Evolutionary conservation across 2,797 vertebrate genomes (phyloP).

Genomic region (Xenops minutus): DNA sequence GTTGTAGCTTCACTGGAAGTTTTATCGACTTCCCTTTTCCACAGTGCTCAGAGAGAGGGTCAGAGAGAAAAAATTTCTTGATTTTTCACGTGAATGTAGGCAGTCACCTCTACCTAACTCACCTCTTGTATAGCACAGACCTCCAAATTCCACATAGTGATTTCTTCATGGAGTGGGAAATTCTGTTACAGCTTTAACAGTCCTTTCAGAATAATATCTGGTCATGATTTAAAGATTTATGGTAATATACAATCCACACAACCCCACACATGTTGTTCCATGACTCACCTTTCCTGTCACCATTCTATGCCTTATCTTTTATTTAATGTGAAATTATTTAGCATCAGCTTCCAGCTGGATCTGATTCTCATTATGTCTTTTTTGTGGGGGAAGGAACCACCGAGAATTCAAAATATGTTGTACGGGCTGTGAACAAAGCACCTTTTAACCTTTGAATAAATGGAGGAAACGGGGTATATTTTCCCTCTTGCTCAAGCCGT

Average conservation of each 20-base stretch:
- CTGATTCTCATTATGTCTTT: neutral
- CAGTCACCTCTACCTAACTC: neutral
- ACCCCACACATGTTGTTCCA: neutral
- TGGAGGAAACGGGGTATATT: neutral
- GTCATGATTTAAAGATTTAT: neutral
- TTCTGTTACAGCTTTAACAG: neutral
- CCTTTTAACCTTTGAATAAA: neutral
- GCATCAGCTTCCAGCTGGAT: neutral
- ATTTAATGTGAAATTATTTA: neutral
- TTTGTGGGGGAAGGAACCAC: neutral
- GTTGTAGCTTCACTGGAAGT: neutral
- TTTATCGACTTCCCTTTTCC: neutral
- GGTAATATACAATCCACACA: neutral
- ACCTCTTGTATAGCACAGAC: neutral
- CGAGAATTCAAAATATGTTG: neutral
- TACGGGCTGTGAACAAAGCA: neutral
- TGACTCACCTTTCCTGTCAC: conserved; percentile 12
- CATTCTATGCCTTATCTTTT: neutral
- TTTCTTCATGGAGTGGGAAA: neutral
- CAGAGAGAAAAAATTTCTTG: neutral
- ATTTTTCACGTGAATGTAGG: neutral
- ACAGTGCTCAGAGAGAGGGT: neutral
- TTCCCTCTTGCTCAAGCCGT: neutral
- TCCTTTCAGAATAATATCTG: neutral
- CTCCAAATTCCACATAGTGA: neutral